Base-by-base conservation (phyloP, 2,797 vertebrate species). In the Neosilurus hyrtlii region DNA sequence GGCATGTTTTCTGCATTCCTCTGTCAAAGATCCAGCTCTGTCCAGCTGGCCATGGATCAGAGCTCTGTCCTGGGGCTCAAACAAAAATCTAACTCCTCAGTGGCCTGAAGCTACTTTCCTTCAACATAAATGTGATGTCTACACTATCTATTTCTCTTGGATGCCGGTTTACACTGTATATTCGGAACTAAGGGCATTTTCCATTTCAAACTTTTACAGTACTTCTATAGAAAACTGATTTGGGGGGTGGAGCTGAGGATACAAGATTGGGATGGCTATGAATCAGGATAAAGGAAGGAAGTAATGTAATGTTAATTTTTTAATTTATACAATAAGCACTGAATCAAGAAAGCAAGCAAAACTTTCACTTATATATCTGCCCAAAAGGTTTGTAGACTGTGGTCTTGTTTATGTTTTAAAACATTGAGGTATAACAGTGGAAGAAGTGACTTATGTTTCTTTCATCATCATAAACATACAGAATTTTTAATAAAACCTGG, bases 1-100 rank as follows among this genome's bases (percentile, higher is more conserved):
- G 80, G 84, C 73, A 2, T 68, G 80, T 81, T 67, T 57, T 9
- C 62, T 37, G 15, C 81, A 89, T 89, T 89, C 83, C 77, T 61
- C 37, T 88, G 80, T 79, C 83, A 86, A 84, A 86, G 30, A 74
- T 49, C 67, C 52, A 22, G 35, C 4, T 57, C 79, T 83, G 84
- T 82, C 76, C 67, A 81, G 82, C 59, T 89, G 87, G 88, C 86
- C 57, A 59, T 22, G 86, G 83, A 87, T 88, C 83, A 88, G 82
- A 86, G 83, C 72, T 22, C 24, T 83, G 70, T 67, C 71, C 6
- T n/a, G 79, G 82, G 81, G 84, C 77, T 37, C 62, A 63, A 77
- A 84, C 74, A 56, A 84, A 73, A 79, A 61, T 78, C 68, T 81
- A 16, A 16, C 74, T 84, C 63, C 70, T 79, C 20, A 81, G 70